A percentile compares a stretch with the other conserved stretches of the same genome.
phyloP scores from a whole-genome alignment of 2,888 invertebrate species.

The Bunonema sp. region DNA sequence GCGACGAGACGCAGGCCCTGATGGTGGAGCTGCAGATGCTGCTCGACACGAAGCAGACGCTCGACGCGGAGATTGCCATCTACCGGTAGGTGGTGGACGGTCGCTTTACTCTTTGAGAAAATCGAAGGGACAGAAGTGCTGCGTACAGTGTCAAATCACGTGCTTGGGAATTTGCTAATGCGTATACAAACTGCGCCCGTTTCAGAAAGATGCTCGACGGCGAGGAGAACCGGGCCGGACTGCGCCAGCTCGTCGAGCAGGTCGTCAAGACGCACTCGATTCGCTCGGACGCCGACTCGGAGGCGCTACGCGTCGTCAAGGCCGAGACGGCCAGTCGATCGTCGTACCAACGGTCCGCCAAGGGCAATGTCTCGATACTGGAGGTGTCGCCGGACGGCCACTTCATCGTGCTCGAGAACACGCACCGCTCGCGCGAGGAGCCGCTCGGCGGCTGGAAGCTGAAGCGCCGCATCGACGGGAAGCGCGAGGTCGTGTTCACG shows the following conservation, averaged over 20 bases:
- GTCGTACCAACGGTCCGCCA: constrained; percentile 50
- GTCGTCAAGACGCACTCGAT: constrained; percentile 43
- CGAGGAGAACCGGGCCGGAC: constrained; percentile 49
- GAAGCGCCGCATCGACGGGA: constrained; percentile 44
- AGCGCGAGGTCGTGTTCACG: constrained; percentile 30
- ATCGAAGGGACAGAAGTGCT: no score
- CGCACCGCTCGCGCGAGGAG: constrained; percentile 44
- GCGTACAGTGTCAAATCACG: no score
- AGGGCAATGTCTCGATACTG: constrained; percentile 48
- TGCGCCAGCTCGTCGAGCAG: constrained; percentile 43
- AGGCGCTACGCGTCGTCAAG: constrained; percentile 35
- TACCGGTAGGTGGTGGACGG: no score
- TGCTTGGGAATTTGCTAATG: no score
- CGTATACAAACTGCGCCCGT: no score
- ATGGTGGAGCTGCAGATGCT: constrained; percentile 43
- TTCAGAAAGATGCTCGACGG: constrained; percentile 51
- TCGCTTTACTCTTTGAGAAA: no score
- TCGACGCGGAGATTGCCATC: constrained; percentile 52
- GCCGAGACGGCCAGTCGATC: constrained; percentile 50
- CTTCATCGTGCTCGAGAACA: constrained; percentile 48
- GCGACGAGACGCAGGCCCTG: constrained; percentile 41
- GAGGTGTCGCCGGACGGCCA: constrained; percentile 48
- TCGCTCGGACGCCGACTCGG: constrained; percentile 36
- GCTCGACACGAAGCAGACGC: constrained; percentile 49
- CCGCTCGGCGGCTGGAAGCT: constrained; percentile 46